Base-by-base conservation (phyloP, 1,140 invertebrate genomes). In the Aporrectodea caliginosa region DNA sequence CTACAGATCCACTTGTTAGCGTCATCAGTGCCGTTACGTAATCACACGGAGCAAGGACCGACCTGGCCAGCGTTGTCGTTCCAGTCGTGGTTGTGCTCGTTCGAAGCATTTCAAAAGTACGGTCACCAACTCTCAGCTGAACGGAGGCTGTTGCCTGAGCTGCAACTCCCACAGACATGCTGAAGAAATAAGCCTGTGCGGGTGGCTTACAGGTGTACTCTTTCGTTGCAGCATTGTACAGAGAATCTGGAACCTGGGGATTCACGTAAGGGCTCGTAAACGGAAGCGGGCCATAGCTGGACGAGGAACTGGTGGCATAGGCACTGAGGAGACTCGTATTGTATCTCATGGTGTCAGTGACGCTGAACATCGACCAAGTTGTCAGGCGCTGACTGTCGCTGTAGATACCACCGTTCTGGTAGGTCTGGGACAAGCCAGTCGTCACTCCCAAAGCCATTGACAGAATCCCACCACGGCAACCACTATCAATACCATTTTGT, bases 291-390 rank as follows among this genome's bases (percentile, higher is more conserved):
- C 29, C 1, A 58, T 35, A 58, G 16, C 33, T 76, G 14, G 43
- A 68, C 29, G 2, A 1, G 43, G 1, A 0, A 76, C 27, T n/a
- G 27, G 43, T 30, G 29, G 73, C 1, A 32, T 12, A 76, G 16
- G 1, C 75, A 76, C 75, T 76, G 31, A 76, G 43, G 16, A 76
- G n/a, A 12, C 2, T 1, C 0, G 1, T 27, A 2, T 1, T 27
- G 35, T 76, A 29, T 29, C 29, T 35, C 33, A 76, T 76, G 1
- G 75, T n/a, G 16, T 76, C 35, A n/a, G 75, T 43, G 75, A 76
- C n/a, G 43, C 75, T 76, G 75, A 76, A 76, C 34, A 35, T 29
- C 2, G 75, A 76, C 75, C 75, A 76, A 30, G 16, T 35, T 1
- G 75, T 58, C 43, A 58, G 43, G 34, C 29, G 75, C 30, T 68